Conservation (phyloP, 2,113 vertebrate genomes). For the Mastomys coucha region DNA sequence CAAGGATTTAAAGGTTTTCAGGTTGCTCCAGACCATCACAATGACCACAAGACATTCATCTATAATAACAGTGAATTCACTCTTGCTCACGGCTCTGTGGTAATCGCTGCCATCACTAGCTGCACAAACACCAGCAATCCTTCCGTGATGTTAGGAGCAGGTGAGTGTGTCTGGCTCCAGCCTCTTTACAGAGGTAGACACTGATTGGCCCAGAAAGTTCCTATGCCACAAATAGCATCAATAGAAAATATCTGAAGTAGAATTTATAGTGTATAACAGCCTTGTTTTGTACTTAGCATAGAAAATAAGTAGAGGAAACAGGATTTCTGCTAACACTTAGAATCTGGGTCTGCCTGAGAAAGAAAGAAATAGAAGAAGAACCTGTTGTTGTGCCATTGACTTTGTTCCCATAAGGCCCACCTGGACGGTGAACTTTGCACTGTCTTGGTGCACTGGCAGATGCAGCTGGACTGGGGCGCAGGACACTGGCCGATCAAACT, state of each 20-base stretch:
- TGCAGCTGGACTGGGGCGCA: not conserved
- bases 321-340: constrained; percentile 31
- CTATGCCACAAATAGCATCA: not conserved
- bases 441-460: not conserved
- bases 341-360: not conserved
- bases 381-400: not conserved
- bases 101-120: constrained; percentile 99
- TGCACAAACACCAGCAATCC: constrained; percentile 99
- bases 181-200: not conserved
- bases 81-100: constrained; percentile 95
- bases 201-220: not conserved
- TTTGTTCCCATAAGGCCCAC: not conserved
- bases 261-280: not conserved
- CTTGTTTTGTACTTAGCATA: constrained; percentile 22
- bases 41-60: constrained; percentile 87
- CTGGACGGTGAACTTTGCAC: not conserved
- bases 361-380: not conserved
- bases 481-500: not conserved
- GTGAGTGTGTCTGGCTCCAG: constrained; percentile 83
- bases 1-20: constrained; percentile 99
- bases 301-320: constrained; percentile 23
- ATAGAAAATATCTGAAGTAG: not conserved
- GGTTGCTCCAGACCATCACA: constrained; percentile 88
- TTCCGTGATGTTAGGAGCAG: constrained; percentile 98
- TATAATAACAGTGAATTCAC: constrained; percentile 89